Conservation (phyloP, 2,888 invertebrate genomes). For the Acronicta psi region DNA sequence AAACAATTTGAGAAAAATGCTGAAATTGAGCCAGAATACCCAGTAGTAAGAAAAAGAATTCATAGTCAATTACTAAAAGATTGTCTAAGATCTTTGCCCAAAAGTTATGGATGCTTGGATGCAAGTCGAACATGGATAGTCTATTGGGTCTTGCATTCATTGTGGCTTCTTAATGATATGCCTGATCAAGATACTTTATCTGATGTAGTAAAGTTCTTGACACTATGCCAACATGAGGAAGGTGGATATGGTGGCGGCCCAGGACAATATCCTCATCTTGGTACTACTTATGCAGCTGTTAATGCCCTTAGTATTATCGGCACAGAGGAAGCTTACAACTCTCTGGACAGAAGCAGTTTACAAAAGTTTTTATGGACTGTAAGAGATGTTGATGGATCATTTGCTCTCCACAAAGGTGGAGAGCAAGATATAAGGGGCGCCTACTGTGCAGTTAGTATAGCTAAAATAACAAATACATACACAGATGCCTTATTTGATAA, state of each 20-base stretch:
- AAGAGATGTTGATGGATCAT: conserved; percentile 95
- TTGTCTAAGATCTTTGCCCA: conserved; percentile 91
- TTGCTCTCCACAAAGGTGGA: conserved; percentile 96
- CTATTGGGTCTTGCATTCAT: conserved; percentile 98
- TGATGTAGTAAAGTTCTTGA: conserved; percentile 76
- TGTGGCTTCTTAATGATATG: conserved; percentile 91
- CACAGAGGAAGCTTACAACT: conserved; percentile 94
- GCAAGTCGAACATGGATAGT: conserved; percentile 98
- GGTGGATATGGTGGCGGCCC: conserved; percentile 99
- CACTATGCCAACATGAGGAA: conserved; percentile 92
- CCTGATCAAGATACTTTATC: conserved; percentile 80
- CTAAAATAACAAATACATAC: conserved; percentile 94
- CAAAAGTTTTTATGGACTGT: conserved; percentile 94
- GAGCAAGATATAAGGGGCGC: conserved; percentile 98
- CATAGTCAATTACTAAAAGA: conserved; percentile 91
- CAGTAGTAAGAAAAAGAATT: conserved; percentile 90
- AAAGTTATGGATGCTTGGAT: conserved; percentile 95
- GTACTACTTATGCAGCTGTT: conserved; percentile 99
- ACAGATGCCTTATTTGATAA: conserved; percentile 94
- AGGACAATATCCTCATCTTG: conserved; percentile 96
- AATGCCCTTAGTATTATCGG: conserved; percentile 97
- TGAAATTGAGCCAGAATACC: conserved; percentile 85
- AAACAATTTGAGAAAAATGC: conserved; percentile 81
- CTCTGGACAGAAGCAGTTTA: conserved; percentile 94
- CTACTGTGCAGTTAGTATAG: conserved; percentile 98